Conservation (phyloP, 2,113 vertebrate species). For the Sylvietta virens region DNA sequence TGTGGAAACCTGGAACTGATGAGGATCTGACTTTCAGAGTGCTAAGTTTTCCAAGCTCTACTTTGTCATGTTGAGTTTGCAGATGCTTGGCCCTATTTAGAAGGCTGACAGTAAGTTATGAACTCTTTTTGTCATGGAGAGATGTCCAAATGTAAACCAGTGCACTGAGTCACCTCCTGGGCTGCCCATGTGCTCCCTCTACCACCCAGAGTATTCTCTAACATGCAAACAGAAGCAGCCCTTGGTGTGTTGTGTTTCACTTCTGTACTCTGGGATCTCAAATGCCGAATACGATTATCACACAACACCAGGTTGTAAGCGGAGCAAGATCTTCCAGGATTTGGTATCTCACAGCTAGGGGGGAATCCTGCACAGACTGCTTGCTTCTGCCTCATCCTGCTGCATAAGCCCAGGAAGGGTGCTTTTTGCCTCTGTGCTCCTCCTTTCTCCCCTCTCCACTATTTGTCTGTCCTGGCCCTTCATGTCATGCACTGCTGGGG, state of each 20-base stretch:
- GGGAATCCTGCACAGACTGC: background rate
- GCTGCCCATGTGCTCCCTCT: background rate
- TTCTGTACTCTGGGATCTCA: background rate
- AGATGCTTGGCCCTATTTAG: background rate
- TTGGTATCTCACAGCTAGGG: background rate
- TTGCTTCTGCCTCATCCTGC: background rate
- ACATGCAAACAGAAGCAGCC: background rate
- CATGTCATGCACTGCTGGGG: background rate
- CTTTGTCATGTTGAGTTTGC: background rate
- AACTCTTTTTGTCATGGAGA: background rate
- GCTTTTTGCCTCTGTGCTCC: background rate
- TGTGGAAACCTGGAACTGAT: background rate
- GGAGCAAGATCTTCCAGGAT: background rate
- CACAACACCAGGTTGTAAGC: background rate
- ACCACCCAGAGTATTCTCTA: background rate
- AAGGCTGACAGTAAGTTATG: background rate
- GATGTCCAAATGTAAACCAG: background rate
- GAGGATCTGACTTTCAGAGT: background rate
- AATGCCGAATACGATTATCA: background rate
- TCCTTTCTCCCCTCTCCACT: background rate
- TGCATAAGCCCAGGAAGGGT: background rate
- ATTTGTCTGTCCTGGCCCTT: background rate
- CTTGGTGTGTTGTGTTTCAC: background rate
- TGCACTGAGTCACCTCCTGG: background rate
- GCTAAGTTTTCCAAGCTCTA: background rate